phyloP scores from a whole-genome alignment of 2,797 vertebrate species.

The Xyrichtys novacula region DNA sequence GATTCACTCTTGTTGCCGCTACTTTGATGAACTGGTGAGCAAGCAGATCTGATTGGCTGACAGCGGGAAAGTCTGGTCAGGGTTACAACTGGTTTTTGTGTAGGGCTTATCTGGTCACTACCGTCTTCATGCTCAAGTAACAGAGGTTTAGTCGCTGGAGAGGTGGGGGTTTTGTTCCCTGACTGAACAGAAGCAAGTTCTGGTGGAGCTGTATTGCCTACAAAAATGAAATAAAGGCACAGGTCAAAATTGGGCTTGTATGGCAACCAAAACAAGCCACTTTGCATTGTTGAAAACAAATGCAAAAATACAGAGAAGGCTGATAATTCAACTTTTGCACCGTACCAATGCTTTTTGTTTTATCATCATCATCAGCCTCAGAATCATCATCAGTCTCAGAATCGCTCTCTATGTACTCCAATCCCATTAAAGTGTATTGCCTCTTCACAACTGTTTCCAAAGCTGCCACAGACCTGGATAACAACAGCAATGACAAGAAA shows the following conservation, averaged over 20 bases:
- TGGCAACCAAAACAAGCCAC: neutral
- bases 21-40: rapidly evolving
- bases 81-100: conserved; percentile 36
- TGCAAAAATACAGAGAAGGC: neutral
- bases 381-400: conserved; percentile 59
- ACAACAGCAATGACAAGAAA: conserved; percentile 2
- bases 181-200: neutral
- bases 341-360: conserved; percentile 42
- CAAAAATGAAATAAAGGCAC: neutral
- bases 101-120: neutral
- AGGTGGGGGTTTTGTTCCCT: neutral
- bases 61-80: conserved; percentile 35
- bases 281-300: neutral
- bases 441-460: conserved; percentile 74
- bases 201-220: conserved; percentile 20
- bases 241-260: neutral
- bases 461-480: conserved; percentile 71
- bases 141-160: neutral
- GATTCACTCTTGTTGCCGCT: neutral
- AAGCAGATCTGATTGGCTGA: rapidly evolving
- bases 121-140: neutral
- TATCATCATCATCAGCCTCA: conserved; percentile 36
- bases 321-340: neutral
- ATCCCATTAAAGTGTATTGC: conserved; percentile 72
- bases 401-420: conserved; percentile 72